Conservation (phyloP, 2,888 invertebrate genomes). For the Archips crataeganus region DNA sequence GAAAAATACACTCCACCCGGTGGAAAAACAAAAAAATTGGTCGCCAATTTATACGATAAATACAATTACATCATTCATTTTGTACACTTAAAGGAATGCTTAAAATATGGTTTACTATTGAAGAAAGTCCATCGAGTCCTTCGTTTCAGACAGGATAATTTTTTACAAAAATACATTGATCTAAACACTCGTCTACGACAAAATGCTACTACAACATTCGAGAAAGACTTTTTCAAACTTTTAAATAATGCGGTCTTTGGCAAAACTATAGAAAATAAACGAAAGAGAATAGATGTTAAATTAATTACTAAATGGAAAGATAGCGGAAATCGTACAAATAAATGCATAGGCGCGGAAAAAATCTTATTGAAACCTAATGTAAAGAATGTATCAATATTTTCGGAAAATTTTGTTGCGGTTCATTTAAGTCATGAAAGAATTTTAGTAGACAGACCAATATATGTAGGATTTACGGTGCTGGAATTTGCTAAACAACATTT, state of each 20-base stretch:
- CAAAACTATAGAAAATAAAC: constrained; percentile 37
- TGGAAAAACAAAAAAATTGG: constrained; percentile 39
- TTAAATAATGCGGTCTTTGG: constrained; percentile 37
- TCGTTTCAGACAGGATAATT: background rate
- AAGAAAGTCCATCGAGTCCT: background rate
- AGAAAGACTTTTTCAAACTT: constrained; percentile 24
- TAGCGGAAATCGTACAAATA: constrained; percentile 34
- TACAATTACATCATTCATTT: constrained; percentile 24
- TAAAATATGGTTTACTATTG: constrained; percentile 1
- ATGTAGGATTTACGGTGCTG: constrained; percentile 33
- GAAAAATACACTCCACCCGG: constrained; percentile 42
- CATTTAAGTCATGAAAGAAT: background rate
- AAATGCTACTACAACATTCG: background rate
- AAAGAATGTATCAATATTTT: constrained; percentile 34
- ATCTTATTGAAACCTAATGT: constrained; percentile 36
- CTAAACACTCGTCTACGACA: constrained; percentile 5
- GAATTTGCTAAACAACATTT: constrained; percentile 30
- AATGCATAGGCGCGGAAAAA: constrained; percentile 23
- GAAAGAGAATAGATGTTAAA: constrained; percentile 28
- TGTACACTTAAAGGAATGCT: constrained; percentile 27
- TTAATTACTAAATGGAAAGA: constrained; percentile 34
- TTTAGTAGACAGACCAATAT: constrained; percentile 1
- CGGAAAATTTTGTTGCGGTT: constrained; percentile 33
- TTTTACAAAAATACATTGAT: constrained; percentile 8
- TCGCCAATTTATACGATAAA: constrained; percentile 43